Conservation (phyloP, 2,113 vertebrate genomes). For the Elephantulus edwardii region DNA sequence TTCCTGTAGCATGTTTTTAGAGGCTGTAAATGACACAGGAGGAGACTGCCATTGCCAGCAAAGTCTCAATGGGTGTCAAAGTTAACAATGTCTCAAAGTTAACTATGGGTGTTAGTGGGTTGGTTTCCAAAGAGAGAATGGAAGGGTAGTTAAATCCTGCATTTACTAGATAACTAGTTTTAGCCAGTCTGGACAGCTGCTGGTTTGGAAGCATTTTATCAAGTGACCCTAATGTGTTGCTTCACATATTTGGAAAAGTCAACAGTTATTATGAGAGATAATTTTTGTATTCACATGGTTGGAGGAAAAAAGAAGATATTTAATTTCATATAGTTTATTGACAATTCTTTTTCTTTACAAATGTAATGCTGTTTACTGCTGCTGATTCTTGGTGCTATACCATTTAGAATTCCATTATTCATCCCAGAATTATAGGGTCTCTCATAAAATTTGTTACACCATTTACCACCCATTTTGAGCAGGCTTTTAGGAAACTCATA, state of each 20-base stretch:
- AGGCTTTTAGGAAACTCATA: conserved; percentile 29
- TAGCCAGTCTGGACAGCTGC: not conserved
- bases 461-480: not conserved
- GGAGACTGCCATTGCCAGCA: no score
- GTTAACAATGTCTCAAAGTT: no score
- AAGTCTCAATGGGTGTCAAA: no score
- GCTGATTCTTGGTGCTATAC: not conserved
- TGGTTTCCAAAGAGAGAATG: not conserved
- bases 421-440: not conserved
- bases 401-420: not conserved
- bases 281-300: not conserved
- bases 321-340: not conserved
- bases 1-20: no score
- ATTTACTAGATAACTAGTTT: not conserved
- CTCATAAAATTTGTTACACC: not conserved
- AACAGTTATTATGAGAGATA: not conserved
- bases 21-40: no score
- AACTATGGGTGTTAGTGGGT: no score
- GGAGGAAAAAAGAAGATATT: not conserved
- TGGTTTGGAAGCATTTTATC: not conserved
- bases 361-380: not conserved
- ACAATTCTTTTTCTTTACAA: conserved; percentile 20
- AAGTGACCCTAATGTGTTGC: not conserved
- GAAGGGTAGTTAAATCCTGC: not conserved
- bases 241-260: not conserved